Percentiles rank a stretch among this genome's conserved stretches.
These are phyloP conservation scores for Dasyurus viverrinus DNA, from an alignment of 2,113 vertebrate species.

Conservation along the genomic window DNA sequence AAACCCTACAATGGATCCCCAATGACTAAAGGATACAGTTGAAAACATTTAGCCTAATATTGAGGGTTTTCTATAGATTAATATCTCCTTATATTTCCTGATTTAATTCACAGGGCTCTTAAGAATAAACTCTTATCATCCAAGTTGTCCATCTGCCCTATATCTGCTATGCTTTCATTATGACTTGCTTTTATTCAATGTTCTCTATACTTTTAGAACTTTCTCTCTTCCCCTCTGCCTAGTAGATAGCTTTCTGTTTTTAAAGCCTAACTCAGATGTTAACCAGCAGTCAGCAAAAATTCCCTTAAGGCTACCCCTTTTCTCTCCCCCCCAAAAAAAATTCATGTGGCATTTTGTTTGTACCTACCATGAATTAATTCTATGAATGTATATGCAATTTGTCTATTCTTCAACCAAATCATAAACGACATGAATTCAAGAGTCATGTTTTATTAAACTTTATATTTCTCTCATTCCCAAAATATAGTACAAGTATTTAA, in stretches of 20 bases:
- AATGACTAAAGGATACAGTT: neutral
- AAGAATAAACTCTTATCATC: neutral
- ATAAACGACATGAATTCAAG: neutral
- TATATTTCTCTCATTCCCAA: neutral
- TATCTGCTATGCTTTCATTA: neutral
- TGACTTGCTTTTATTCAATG: neutral
- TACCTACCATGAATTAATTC: neutral
- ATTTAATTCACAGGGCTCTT: neutral
- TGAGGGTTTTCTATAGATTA: neutral
- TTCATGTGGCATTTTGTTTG: neutral
- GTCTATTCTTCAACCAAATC: neutral
- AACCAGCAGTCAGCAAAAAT: neutral
- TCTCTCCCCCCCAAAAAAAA: neutral
- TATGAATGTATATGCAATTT: neutral
- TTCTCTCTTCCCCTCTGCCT: neutral
- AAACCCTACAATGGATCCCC: neutral
- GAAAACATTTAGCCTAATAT: neutral
- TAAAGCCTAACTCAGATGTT: neutral
- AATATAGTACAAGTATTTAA: neutral
- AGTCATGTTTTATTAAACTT: neutral
- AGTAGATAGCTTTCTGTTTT: neutral
- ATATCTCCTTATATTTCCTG: neutral
- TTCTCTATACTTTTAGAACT: neutral
- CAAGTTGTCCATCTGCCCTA: neutral
- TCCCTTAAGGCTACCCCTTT: neutral